These are phyloP conservation scores for Pheosia tremula DNA, from an alignment of 2,888 invertebrate genomes.

Conservation along the genomic window DNA sequence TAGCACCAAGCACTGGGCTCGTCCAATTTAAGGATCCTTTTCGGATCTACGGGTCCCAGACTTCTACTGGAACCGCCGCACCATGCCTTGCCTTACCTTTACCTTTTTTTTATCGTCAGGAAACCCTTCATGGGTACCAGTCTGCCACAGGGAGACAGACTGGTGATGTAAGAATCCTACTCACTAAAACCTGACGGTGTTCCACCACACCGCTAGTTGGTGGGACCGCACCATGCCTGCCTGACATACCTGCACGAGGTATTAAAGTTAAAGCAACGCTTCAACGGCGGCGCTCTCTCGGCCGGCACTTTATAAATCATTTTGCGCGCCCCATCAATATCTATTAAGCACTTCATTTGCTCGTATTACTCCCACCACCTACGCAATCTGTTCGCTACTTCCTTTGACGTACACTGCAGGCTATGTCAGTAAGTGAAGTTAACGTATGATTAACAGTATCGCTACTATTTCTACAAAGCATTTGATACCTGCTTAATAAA, in stretches of 20 bases:
- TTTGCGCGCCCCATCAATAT: constrained; percentile 27
- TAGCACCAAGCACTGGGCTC: too few species aligned
- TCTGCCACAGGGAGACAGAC: too few species aligned
- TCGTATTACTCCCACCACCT: constrained; percentile 5
- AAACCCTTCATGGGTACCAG: too few species aligned
- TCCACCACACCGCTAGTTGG: too few species aligned
- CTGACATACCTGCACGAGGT: neutral
- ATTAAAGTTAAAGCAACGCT: neutral
- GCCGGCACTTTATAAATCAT: constrained; percentile 19
- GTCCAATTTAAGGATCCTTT: too few species aligned
- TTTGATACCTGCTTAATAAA: neutral
- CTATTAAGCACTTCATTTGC: constrained; percentile 35
- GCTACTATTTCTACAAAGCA: neutral
- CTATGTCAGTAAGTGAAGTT: neutral
- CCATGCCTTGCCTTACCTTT: too few species aligned
- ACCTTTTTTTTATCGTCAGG: too few species aligned
- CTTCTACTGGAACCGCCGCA: too few species aligned
- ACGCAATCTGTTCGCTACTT: constrained; percentile 5
- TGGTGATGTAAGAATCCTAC: too few species aligned
- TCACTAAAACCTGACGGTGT: too few species aligned
- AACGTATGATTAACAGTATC: neutral
- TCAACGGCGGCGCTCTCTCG: neutral
- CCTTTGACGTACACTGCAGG: neutral
- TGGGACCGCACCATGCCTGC: too few species aligned
- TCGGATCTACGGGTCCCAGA: too few species aligned